Conservation (phyloP, 1,140 invertebrate species). For the Dryas iulia region DNA sequence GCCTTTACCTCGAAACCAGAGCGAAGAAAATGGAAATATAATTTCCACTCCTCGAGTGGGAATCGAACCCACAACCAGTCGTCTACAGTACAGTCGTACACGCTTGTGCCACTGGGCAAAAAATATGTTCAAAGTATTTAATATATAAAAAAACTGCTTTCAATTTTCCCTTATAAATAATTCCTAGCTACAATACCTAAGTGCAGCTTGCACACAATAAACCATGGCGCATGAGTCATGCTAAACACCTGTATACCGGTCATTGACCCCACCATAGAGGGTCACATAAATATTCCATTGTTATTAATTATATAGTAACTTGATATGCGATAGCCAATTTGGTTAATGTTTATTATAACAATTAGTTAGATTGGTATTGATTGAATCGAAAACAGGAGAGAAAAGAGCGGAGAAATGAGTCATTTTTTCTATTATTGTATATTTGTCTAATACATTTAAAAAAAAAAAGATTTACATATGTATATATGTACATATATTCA, state of each 20-base stretch:
- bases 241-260: neutral
- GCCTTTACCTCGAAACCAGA: neutral
- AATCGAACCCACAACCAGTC: too few relatives aligned
- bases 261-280: neutral
- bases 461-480: too few relatives aligned
- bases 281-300: constrained; percentile 1
- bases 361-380: neutral
- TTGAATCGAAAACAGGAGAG: neutral
- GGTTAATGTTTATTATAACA: neutral
- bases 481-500: too few relatives aligned
- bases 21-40: neutral
- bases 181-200: neutral
- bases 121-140: too few relatives aligned
- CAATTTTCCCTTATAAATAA: too few relatives aligned
- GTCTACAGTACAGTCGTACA: too few relatives aligned
- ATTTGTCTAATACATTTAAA: too few relatives aligned
- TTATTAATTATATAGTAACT: neutral
- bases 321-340: neutral
- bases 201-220: neutral
- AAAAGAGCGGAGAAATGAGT: too few relatives aligned
- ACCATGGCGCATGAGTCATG: neutral
- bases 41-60: too few relatives aligned
- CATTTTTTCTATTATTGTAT: too few relatives aligned
- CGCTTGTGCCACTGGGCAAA: too few relatives aligned
- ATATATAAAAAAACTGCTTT: too few relatives aligned